A percentile compares a stretch with the other conserved stretches of the same genome.
phyloP scores from a whole-genome alignment of 2,113 vertebrate species.

The Gila orcuttii region DNA sequence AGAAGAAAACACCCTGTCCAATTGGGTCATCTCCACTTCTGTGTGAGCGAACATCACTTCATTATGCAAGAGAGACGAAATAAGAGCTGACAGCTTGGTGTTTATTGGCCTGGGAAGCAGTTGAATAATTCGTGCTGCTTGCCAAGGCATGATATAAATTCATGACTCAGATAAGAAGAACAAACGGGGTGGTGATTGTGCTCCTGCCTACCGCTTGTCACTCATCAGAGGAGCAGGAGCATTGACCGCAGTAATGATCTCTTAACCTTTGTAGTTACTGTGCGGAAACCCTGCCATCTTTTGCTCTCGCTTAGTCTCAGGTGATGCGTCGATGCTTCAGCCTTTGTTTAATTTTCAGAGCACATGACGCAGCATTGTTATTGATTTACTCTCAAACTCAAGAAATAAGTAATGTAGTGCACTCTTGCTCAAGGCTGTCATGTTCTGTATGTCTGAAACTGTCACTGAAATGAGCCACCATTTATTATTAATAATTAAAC shows the following conservation, averaged over 20 bases:
- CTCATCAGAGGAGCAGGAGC: neutral
- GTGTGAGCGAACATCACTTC: constrained; percentile 60
- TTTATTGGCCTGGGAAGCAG: constrained; percentile 62
- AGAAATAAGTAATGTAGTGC: constrained; percentile 8
- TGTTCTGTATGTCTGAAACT: neutral
- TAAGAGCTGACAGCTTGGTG: constrained; percentile 65
- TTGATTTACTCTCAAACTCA: constrained; percentile 38
- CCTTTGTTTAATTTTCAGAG: constrained; percentile 26
- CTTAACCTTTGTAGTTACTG: neutral
- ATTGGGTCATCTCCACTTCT: constrained; percentile 69
- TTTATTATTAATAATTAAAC: neutral
- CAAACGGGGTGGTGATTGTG: constrained; percentile 55
- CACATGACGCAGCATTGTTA: constrained; percentile 1
- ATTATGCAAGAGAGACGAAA: constrained; percentile 69
- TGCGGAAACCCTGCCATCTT: neutral
- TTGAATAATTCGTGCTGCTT: constrained; percentile 62
- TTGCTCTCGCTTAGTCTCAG: neutral
- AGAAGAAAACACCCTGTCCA: constrained; percentile 35
- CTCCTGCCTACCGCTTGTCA: neutral
- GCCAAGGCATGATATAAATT: constrained; percentile 65
- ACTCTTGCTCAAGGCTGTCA: neutral
- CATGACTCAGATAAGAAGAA: constrained; percentile 65
- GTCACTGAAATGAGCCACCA: neutral
- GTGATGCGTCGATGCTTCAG: neutral
- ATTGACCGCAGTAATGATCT: neutral